A percentile compares a stretch with the other conserved stretches of the same genome.
Evolutionary conservation across 1,140 invertebrate species (phyloP).

Genomic region (Caenorhabditis remanei): DNA sequence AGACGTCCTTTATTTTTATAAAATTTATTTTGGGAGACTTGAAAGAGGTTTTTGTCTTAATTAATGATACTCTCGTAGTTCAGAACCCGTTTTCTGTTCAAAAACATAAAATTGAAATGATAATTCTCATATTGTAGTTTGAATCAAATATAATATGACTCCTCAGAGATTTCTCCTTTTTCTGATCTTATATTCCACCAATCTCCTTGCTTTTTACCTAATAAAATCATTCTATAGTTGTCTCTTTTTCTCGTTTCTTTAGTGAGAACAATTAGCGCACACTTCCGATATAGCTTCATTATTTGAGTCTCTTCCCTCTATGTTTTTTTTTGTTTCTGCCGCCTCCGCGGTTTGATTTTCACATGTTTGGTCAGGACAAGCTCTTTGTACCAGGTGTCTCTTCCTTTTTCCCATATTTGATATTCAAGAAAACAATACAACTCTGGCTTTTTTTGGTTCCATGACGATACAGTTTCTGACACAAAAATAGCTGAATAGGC

Average conservation of each 20-base stretch:
- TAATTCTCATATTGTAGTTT: too few species aligned
- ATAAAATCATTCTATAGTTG: not conserved
- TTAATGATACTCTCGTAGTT: too few species aligned
- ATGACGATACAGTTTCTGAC: not conserved
- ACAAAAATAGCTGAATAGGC: not conserved
- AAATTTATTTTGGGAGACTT: too few species aligned
- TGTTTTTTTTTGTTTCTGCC: constrained; percentile 32
- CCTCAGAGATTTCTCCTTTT: too few species aligned
- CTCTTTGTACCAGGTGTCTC: constrained; percentile 11
- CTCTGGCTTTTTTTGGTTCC: not conserved
- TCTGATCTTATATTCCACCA: too few species aligned
- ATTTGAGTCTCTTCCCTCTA: not conserved
- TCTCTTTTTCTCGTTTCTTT: not conserved
- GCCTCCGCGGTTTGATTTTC: constrained; percentile 45
- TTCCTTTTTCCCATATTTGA: not conserved
- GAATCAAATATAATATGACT: too few species aligned
- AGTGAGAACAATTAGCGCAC: not conserved
- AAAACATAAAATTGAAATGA: too few species aligned
- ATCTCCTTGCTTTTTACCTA: too few species aligned
- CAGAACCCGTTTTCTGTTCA: too few species aligned
- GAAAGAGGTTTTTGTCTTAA: too few species aligned
- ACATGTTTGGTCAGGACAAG: constrained; percentile 38
- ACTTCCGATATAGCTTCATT: constrained; percentile 12
- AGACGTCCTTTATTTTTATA: too few species aligned
- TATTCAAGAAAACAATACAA: not conserved